Evolutionary conservation across 2,113 vertebrate species (phyloP).

Genomic region (Brienomyrus brachyistius): DNA sequence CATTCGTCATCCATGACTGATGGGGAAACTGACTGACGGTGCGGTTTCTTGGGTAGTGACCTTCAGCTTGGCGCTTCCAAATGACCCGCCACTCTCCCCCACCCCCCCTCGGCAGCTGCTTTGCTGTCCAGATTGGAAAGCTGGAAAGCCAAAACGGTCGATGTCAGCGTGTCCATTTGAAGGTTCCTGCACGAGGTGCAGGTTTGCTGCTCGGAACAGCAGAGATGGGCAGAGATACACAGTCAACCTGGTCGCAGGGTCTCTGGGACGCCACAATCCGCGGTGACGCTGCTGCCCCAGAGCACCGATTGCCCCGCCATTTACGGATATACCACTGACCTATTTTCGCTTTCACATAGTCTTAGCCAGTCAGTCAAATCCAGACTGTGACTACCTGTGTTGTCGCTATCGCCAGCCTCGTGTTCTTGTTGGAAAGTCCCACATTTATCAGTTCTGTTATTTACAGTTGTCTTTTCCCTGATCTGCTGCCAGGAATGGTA

Average conservation of each 20-base stretch:
- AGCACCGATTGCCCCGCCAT: neutral
- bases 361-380: neutral
- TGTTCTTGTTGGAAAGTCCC: neutral
- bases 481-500: neutral
- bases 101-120: neutral
- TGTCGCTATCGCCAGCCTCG: neutral
- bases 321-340: neutral
- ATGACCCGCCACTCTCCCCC: no score
- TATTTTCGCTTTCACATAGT: neutral
- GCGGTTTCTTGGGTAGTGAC: neutral
- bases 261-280: neutral
- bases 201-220: neutral
- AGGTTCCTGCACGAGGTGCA: neutral
- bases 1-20: neutral
- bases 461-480: neutral
- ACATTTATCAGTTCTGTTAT: neutral
- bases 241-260: neutral
- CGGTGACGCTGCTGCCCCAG: neutral
- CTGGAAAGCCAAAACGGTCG: neutral
- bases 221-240: neutral
- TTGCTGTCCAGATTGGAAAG: neutral
- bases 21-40: neutral
- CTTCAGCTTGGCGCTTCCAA: neutral
- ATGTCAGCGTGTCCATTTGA: neutral
- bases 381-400: neutral